Conservation (phyloP, 2,888 invertebrate genomes). For the Phortica okadai region DNA sequence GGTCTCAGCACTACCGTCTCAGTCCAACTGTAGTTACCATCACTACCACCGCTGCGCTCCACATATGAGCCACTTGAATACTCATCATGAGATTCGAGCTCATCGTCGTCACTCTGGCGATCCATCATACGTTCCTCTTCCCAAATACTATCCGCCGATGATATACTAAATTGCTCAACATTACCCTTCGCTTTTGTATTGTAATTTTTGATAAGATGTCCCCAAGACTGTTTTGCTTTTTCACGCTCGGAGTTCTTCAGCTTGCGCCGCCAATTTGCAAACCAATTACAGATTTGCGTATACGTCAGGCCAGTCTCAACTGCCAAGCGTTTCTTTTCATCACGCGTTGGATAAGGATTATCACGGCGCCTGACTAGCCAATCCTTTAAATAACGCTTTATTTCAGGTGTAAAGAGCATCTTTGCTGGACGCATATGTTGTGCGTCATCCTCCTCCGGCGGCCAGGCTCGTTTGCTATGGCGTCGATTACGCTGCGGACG, state of each 20-base stretch:
- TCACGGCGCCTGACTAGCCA: constrained; percentile 86
- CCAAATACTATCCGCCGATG: constrained; percentile 88
- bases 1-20: constrained; percentile 50
- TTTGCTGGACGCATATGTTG: constrained; percentile 82
- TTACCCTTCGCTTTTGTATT: constrained; percentile 86
- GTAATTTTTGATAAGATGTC: constrained; percentile 83
- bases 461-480: constrained; percentile 79
- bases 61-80: constrained; percentile 49
- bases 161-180: constrained; percentile 88
- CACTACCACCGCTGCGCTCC: constrained; percentile 57
- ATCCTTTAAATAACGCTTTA: constrained; percentile 86
- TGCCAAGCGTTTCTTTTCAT: constrained; percentile 85
- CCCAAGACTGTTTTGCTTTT: constrained; percentile 84
- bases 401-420: constrained; percentile 87
- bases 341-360: constrained; percentile 87
- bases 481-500: constrained; percentile 84
- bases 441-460: constrained; percentile 75
- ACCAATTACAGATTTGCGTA: constrained; percentile 88
- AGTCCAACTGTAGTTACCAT: constrained; percentile 56
- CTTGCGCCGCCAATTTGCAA: constrained; percentile 89
- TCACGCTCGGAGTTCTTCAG: constrained; percentile 85
- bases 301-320: constrained; percentile 86
- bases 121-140: constrained; percentile 77
- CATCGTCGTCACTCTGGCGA: constrained; percentile 53
- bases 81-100: constrained; percentile 42